These are phyloP conservation scores for Timandra comae DNA, from an alignment of 2,888 invertebrate genomes.

Conservation along the genomic window DNA sequence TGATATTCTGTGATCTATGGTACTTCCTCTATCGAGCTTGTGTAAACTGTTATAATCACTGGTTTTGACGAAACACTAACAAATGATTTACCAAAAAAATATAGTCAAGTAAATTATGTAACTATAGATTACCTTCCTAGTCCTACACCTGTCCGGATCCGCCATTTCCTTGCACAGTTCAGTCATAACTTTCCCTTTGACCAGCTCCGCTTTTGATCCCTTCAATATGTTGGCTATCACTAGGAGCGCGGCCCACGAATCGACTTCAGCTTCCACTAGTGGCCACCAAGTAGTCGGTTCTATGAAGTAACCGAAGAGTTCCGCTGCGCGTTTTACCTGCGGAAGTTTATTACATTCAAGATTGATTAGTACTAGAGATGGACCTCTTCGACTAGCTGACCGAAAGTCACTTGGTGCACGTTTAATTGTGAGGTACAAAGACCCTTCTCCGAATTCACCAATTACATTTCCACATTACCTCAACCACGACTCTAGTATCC, in stretches of 20 bases:
- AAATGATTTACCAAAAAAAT: too few relatives aligned
- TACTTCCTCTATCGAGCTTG: not conserved
- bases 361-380: too few relatives aligned
- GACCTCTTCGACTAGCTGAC: too few relatives aligned
- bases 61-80: too few relatives aligned
- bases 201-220: constrained; percentile 67
- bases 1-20: not conserved
- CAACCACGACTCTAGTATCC: constrained; percentile 77
- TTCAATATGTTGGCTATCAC: constrained; percentile 79
- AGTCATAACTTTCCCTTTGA: constrained; percentile 55
- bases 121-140: constrained; percentile 78
- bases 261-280: constrained; percentile 79
- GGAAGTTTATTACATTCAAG: constrained; percentile 15
- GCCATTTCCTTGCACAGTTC: constrained; percentile 78
- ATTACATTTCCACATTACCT: too few relatives aligned
- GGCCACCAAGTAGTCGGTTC: constrained; percentile 81
- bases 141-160: constrained; percentile 77
- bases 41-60: too few relatives aligned
- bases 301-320: constrained; percentile 87
- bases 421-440: too few relatives aligned
- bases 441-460: too few relatives aligned
- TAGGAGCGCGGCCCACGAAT: constrained; percentile 70
- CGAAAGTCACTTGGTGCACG: too few relatives aligned
- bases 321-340: constrained; percentile 80
- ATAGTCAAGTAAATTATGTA: too few relatives aligned